phyloP scores from a whole-genome alignment of 1,140 invertebrate species.

The Pachyrhynchus sulphureomaculatus region DNA sequence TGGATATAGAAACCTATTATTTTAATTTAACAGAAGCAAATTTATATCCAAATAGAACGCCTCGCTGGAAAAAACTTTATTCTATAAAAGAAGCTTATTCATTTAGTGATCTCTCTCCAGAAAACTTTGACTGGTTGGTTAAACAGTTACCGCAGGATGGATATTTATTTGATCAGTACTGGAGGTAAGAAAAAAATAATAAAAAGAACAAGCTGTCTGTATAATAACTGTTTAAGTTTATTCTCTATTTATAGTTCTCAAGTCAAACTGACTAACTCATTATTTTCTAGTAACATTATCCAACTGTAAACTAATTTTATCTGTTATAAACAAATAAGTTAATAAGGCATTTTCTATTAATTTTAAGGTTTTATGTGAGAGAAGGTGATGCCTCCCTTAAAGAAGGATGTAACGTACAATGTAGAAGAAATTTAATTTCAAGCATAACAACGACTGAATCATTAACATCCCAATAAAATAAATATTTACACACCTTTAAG shows the following conservation, averaged over 20 bases:
- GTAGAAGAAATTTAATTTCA: slow-evolving; percentile 12
- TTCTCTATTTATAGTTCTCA: too few relatives aligned
- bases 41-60: slow-evolving; percentile 42
- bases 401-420: slow-evolving; percentile 27
- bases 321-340: too few relatives aligned
- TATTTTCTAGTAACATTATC: too few relatives aligned
- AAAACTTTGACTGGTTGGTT: slow-evolving; percentile 55
- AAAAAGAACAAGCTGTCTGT: too few relatives aligned
- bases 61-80: slow-evolving; percentile 56
- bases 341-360: too few relatives aligned
- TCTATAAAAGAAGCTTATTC: slow-evolving; percentile 60
- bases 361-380: slow-evolving; percentile 30
- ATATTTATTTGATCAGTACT: slow-evolving; percentile 31
- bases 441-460: slow-evolving; percentile 24
- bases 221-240: too few relatives aligned
- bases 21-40: slow-evolving; percentile 65
- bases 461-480: neutral
- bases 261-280: too few relatives aligned
- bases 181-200: slow-evolving; percentile 33
- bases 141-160: slow-evolving; percentile 48
- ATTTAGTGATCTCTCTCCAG: slow-evolving; percentile 54
- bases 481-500: neutral
- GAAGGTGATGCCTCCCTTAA: slow-evolving; percentile 23
- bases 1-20: slow-evolving; percentile 63
- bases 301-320: too few relatives aligned